These are phyloP conservation scores for Cenopis cana DNA, from an alignment of 2,888 invertebrate genomes.

Conservation along the genomic window DNA sequence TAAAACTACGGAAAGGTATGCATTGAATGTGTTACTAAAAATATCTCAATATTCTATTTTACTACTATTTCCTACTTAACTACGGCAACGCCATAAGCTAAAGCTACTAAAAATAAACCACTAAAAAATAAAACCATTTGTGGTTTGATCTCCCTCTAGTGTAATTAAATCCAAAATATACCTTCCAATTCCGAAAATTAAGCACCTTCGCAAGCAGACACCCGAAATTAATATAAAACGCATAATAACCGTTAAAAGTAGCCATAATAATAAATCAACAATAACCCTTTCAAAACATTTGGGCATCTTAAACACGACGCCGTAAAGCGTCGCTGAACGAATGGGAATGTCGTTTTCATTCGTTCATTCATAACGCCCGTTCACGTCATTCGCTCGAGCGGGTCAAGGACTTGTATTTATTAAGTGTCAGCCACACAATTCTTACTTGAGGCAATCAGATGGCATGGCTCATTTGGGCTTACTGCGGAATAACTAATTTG, in stretches of 20 bases:
- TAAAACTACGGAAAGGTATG: not conserved
- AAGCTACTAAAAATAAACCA: no score
- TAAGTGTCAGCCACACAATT: slow-evolving; percentile 36
- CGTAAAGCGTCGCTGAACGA: slow-evolving; percentile 29
- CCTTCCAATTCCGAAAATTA: slow-evolving; percentile 7
- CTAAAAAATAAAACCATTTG: slow-evolving; percentile 3
- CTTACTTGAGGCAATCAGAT: slow-evolving; percentile 29
- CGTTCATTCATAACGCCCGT: slow-evolving; percentile 25
- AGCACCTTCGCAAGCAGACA: slow-evolving; percentile 21
- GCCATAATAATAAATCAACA: slow-evolving; percentile 36
- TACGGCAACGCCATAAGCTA: not conserved
- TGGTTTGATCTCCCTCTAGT: slow-evolving; percentile 2
- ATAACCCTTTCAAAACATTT: slow-evolving; percentile 35
- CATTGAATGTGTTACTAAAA: not conserved
- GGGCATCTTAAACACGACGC: slow-evolving; percentile 31
- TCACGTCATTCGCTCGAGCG: slow-evolving; percentile 32
- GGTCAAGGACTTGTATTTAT: slow-evolving; percentile 43
- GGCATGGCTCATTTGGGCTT: slow-evolving; percentile 28
- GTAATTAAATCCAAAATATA: slow-evolving; percentile 24
- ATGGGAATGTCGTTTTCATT: slow-evolving; percentile 26
- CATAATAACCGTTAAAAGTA: slow-evolving; percentile 35
- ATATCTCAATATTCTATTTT: not conserved
- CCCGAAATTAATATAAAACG: slow-evolving; percentile 33
- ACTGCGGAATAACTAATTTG: slow-evolving; percentile 21
- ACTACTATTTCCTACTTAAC: not conserved